These are phyloP conservation scores for Buathra laborator DNA, from an alignment of 2,888 invertebrate genomes.

Conservation along the genomic window DNA sequence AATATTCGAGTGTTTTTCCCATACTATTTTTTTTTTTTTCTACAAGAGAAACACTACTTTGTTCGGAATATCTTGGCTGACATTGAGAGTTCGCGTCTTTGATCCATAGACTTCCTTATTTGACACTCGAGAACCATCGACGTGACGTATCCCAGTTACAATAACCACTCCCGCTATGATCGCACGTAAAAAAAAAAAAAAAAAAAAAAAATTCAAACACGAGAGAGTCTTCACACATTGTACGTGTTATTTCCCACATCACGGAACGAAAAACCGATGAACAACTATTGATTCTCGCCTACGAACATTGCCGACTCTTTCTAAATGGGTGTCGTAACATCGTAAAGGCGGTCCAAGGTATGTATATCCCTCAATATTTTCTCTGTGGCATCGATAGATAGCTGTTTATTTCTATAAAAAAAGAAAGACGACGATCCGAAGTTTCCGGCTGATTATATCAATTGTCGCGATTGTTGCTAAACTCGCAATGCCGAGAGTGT, in stretches of 20 bases:
- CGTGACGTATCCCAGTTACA: slow-evolving; percentile 31
- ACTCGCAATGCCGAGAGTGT: too few species aligned
- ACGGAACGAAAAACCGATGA: neutral
- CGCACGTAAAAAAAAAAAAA: neutral
- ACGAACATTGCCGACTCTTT: slow-evolving; percentile 34
- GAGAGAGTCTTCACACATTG: slow-evolving; percentile 12
- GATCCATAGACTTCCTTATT: slow-evolving; percentile 19
- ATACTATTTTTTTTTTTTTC: neutral
- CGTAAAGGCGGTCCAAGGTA: slow-evolving; percentile 34
- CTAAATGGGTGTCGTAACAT: slow-evolving; percentile 28
- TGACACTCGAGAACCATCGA: slow-evolving; percentile 2
- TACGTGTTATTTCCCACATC: slow-evolving; percentile 9
- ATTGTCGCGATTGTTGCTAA: too few species aligned
- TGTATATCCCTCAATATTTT: slow-evolving; percentile 3
- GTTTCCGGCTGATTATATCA: too few species aligned
- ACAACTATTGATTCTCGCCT: slow-evolving; percentile 47
- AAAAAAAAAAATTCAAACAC: neutral
- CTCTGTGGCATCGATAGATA: neutral
- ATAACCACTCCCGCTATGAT: slow-evolving; percentile 13
- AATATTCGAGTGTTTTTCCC: slow-evolving; percentile 37
- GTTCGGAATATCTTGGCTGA: slow-evolving; percentile 25
- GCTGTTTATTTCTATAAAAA: too few species aligned
- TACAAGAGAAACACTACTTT: neutral
- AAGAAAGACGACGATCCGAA: too few species aligned
- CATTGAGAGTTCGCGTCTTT: neutral